Conservation (phyloP, 2,113 vertebrate genomes). For the Cinclus mexicanus region DNA sequence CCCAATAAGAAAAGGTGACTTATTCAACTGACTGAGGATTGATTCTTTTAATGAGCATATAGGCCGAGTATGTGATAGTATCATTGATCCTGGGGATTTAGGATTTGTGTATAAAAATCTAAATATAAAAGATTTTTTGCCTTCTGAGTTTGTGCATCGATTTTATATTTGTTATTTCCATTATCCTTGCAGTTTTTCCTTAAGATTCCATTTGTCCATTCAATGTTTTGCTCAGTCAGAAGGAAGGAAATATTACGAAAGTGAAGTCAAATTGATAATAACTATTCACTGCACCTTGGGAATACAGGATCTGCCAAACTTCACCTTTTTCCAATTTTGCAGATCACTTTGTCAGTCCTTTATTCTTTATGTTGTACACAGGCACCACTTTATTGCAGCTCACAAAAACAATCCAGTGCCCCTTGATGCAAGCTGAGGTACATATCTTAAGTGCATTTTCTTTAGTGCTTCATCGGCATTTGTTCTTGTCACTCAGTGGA, state of each 20-base stretch:
- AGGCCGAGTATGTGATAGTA: neutral
- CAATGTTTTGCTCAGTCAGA: neutral
- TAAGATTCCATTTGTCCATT: neutral
- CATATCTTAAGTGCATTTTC: neutral
- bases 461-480: neutral
- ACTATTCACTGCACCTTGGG: neutral
- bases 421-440: neutral
- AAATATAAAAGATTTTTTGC: neutral
- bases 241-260: neutral
- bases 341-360: neutral
- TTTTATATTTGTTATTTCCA: constrained; percentile 42
- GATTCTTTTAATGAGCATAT: constrained; percentile 28
- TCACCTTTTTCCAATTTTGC: neutral
- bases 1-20: neutral
- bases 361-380: neutral
- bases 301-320: neutral
- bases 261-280: neutral
- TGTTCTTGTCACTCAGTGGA: constrained; percentile 1
- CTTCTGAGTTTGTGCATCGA: neutral
- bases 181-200: constrained; percentile 24
- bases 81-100: neutral
- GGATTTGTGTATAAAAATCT: neutral
- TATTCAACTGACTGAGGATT: neutral
- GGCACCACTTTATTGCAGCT: neutral
- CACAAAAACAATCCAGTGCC: neutral